A percentile compares a stretch with the other conserved stretches of the same genome.
Evolutionary conservation across 2,113 vertebrate species (phyloP).

Genomic region (Dasypus novemcinctus): DNA sequence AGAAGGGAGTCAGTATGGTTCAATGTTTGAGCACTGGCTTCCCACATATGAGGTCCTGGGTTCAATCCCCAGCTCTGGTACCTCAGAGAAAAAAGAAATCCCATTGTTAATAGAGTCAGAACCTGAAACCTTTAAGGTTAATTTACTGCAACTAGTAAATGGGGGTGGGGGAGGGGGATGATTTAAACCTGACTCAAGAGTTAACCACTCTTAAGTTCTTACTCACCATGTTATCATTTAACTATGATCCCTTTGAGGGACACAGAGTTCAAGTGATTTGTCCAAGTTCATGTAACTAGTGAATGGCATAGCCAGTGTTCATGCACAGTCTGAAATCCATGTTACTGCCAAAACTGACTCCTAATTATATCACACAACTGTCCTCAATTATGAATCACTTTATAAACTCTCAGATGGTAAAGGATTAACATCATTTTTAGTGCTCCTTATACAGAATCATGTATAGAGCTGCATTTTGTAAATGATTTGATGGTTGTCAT

Average conservation of each 20-base stretch:
- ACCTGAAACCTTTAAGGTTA: background rate
- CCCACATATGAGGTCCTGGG: too few relatives aligned
- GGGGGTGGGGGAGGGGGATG: background rate
- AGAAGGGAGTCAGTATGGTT: too few relatives aligned
- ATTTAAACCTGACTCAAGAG: background rate
- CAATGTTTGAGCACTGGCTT: too few relatives aligned
- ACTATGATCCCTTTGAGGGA: background rate
- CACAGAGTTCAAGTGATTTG: background rate
- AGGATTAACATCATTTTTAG: background rate
- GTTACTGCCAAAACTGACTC: background rate
- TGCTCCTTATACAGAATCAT: background rate
- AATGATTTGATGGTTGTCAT: background rate
- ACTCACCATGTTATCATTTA: background rate
- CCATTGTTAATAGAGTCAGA: background rate
- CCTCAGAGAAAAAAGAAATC: too few relatives aligned
- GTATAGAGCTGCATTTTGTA: background rate
- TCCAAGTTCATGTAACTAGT: background rate
- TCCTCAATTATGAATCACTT: background rate
- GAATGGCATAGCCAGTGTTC: background rate
- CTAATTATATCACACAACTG: background rate
- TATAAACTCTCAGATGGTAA: background rate
- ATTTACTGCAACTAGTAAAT: background rate
- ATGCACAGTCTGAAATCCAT: background rate
- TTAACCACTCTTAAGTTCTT: background rate
- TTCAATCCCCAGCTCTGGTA: too few relatives aligned